Conservation (phyloP, 2,113 vertebrate genomes). For the Melanerpes formicivorus region DNA sequence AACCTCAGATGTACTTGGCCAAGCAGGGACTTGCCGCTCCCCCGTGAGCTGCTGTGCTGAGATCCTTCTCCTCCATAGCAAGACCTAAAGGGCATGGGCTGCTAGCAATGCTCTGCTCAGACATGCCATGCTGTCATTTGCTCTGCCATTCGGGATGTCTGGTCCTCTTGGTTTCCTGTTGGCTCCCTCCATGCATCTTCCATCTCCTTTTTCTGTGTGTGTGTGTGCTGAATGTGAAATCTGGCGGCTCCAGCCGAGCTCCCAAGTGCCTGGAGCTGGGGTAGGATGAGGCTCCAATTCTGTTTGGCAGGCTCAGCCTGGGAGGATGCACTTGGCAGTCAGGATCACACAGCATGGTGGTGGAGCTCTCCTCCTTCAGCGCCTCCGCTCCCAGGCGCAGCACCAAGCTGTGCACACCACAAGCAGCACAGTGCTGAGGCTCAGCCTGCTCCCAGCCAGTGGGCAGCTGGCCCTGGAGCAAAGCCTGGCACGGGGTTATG, state of each 20-base stretch:
- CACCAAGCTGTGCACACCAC: not conserved
- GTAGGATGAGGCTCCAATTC: not conserved
- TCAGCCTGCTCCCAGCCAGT: not conserved
- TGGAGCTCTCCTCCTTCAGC: not conserved
- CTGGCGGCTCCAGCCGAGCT: not conserved
- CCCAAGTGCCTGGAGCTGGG: not conserved
- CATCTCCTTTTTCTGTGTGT: not conserved
- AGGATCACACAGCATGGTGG: not conserved
- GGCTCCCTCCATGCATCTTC: not conserved
- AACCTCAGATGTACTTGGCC: not conserved
- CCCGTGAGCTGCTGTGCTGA: not conserved
- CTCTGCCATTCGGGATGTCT: not conserved
- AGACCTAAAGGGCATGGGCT: not conserved
- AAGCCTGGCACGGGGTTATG: fast-evolving
- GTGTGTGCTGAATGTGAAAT: not conserved
- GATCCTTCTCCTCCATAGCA: not conserved
- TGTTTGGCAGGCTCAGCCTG: not conserved
- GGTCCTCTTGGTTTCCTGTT: not conserved
- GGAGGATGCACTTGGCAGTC: not conserved
- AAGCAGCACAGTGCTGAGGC: not conserved
- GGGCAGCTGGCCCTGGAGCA: fast-evolving
- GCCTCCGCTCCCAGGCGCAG: not conserved
- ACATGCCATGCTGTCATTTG: not conserved
- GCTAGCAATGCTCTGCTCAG: not conserved
- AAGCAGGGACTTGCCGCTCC: not conserved